phyloP scores from a whole-genome alignment of 1,140 invertebrate species.

The Drosophila tani region DNA sequence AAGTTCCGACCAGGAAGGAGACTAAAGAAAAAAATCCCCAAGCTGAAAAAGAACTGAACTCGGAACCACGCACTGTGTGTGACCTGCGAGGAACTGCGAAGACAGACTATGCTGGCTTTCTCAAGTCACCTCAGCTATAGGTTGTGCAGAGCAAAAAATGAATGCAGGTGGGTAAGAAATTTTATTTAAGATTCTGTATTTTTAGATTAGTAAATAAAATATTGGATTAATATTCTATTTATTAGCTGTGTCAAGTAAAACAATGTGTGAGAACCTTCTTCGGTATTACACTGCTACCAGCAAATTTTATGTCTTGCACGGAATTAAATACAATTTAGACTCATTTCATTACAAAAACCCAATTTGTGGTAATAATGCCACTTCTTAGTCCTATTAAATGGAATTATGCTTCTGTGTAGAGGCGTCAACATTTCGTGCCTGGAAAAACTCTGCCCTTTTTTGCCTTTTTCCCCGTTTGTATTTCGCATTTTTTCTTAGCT shows the following conservation, averaged over 20 bases:
- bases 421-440: slow-evolving; percentile 6
- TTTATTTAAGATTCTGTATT: no score
- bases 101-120: slow-evolving; percentile 8
- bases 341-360: neutral
- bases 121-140: slow-evolving; percentile 21
- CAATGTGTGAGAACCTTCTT: neutral
- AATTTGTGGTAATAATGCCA: slow-evolving; percentile 8
- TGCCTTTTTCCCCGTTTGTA: neutral
- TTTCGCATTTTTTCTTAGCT: neutral
- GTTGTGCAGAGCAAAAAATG: neutral
- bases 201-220: no score
- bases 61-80: slow-evolving; percentile 36
- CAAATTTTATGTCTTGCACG: neutral
- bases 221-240: no score
- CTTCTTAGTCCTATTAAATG: slow-evolving; percentile 1
- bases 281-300: neutral
- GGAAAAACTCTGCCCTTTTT: neutral
- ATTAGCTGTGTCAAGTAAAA: neutral
- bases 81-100: slow-evolving; percentile 16
- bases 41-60: neutral
- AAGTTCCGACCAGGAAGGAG: slow-evolving; percentile 49
- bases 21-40: neutral
- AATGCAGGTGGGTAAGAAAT: no score
- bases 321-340: neutral
- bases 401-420: slow-evolving; percentile 7